Base-by-base conservation (phyloP, 1,140 invertebrate species). In the Phymorhynchus buccinoides region DNA sequence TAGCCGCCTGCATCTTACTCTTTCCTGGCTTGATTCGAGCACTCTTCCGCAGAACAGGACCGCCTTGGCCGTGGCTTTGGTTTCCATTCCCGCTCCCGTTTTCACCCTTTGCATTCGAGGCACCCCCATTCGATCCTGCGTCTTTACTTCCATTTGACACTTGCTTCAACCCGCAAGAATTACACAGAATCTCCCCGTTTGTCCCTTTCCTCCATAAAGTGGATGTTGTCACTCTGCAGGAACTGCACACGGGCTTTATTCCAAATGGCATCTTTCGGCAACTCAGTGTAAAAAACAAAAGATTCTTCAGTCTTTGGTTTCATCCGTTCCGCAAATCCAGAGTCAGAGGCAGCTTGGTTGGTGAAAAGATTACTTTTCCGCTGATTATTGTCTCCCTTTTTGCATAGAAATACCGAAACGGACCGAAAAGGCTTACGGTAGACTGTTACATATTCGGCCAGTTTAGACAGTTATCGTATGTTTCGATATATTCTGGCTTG, bases 191-290 rank as follows among this genome's bases (percentile, higher is more conserved):
- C 62, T 95, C 95, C 22, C 94, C 91, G 66, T 95, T 94, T n/a
- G 94, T 94, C 0, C 94, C 94, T 88, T 96, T 95, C 48, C 91
- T 89, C 95, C 95, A 96, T 75, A 96, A 92, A 27, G 94, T 92
- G 0, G 95, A 95, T 83, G 94, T 94, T 16, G 89, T 94, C 0
- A 94, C 94, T 86, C 95, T 94, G 90, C 95, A 96, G 89, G 94
- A 95, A 75, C 93, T 89, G 89, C 95, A 96, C 77, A 95, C 93
- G 48, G 95, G 95, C 89, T 95, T 95, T 32, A 93, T 90, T 75
- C 95, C 95, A 30, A 95, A 93, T 56, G 95, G 95, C 95, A 96
- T 96, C 89, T 41, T 71, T 73, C 7, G 7, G 68, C 48, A 52
- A 52, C 48, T 18, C 22, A 1, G 48, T 52, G 12, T 52, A 2